phyloP scores from a whole-genome alignment of 2,797 vertebrate species.

The Pygocentrus nattereri region DNA sequence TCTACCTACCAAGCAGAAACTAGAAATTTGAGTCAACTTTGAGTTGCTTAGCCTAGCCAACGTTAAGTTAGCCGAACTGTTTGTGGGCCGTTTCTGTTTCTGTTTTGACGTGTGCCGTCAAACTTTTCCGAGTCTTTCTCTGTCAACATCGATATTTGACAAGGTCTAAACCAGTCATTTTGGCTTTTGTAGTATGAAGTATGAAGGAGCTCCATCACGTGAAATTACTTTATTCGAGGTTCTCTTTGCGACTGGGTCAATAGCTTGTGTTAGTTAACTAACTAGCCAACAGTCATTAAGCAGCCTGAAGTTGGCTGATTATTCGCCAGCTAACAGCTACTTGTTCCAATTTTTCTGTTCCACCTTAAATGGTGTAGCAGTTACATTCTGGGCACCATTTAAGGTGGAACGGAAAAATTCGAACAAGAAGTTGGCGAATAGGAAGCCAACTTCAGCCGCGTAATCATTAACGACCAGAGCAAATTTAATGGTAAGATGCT shows the following conservation, averaged over 20 bases:
- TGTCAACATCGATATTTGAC: neutral
- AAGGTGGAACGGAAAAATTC: no score
- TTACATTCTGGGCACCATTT: no score
- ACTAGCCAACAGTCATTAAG: neutral
- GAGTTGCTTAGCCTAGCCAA: neutral
- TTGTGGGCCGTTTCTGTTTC: neutral
- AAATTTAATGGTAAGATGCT: neutral
- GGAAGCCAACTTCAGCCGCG: no score
- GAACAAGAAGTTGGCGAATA: no score
- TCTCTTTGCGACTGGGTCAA: no score
- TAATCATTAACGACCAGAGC: neutral
- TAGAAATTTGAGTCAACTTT: neutral
- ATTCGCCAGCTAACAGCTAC: no score
- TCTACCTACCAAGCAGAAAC: neutral
- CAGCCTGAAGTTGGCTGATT: no score
- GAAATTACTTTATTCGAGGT: no score
- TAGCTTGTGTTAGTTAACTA: neutral
- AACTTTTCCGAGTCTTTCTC: neutral
- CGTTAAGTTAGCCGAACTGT: neutral
- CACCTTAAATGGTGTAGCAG: no score
- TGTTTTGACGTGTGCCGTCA: neutral
- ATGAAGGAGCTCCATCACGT: no score
- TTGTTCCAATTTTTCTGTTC: no score
- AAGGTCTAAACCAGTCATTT: neutral
- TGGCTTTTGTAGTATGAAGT: neutral